Percentiles rank a stretch among this genome's conserved stretches.
phyloP scores from a whole-genome alignment of 2,113 vertebrate genomes.

The Climacteris rufus region DNA sequence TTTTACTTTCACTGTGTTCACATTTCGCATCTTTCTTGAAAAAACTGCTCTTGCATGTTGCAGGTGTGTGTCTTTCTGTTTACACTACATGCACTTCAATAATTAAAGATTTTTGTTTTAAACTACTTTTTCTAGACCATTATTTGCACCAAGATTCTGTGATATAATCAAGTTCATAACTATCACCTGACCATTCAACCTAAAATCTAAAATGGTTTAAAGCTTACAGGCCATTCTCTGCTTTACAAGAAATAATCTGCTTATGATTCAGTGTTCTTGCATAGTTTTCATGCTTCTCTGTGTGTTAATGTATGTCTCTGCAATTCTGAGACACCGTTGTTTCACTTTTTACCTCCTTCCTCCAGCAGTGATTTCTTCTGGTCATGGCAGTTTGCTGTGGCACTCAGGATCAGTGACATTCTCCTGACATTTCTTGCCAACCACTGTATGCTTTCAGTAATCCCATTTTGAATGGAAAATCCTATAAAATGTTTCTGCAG shows the following conservation, averaged over 20 bases:
- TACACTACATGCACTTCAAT: not conserved
- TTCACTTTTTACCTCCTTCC: not conserved
- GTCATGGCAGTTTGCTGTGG: not conserved
- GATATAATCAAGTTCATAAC: not conserved
- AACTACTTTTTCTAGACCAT: not conserved
- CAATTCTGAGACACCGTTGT: not conserved
- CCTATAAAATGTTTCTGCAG: not conserved
- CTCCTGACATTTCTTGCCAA: not conserved
- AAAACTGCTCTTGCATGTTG: not conserved
- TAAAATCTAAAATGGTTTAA: not conserved
- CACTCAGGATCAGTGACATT: not conserved
- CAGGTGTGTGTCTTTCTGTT: not conserved
- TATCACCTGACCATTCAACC: not conserved
- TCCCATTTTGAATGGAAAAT: conserved; percentile 8
- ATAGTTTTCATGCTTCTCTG: not conserved
- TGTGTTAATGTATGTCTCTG: not conserved
- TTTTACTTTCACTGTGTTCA: not conserved
- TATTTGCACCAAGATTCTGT: not conserved
- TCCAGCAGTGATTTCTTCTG: not conserved
- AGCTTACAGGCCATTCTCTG: not conserved
- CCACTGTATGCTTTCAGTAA: not conserved
- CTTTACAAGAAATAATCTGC: not conserved
- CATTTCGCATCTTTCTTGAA: not conserved
- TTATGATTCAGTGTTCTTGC: not conserved
- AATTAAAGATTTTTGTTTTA: not conserved